Conservation (phyloP, 2,888 invertebrate genomes). For the Drosophila nr. fundita region DNA sequence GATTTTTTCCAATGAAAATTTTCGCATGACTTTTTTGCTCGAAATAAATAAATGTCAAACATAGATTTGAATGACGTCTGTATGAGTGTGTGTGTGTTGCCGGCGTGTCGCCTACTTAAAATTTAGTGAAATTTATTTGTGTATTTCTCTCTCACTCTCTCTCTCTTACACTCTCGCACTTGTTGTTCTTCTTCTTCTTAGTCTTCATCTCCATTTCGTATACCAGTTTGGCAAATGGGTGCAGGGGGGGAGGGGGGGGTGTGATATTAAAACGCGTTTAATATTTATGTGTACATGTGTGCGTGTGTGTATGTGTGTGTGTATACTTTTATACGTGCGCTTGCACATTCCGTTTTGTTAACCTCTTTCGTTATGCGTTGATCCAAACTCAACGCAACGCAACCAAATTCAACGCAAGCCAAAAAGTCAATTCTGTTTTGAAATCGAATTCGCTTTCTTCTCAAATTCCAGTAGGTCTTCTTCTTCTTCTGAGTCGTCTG, state of each 20-base stretch:
- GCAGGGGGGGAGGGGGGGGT: slow-evolving; percentile 9
- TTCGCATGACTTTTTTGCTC: slow-evolving; percentile 31
- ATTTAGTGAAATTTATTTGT: slow-evolving; percentile 63
- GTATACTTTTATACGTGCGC: slow-evolving; percentile 50
- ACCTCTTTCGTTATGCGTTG: slow-evolving; percentile 78
- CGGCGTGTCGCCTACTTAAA: slow-evolving; percentile 36
- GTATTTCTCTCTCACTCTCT: slow-evolving; percentile 17
- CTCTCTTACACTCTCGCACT: slow-evolving; percentile 8
- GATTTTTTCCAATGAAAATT: slow-evolving; percentile 50
- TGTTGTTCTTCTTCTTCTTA: slow-evolving; percentile 45
- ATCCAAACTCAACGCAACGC: slow-evolving; percentile 38
- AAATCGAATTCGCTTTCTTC: slow-evolving; percentile 78
- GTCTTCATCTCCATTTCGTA: slow-evolving; percentile 36
- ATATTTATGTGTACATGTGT: slow-evolving; percentile 37
- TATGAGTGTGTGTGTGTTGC: neutral
- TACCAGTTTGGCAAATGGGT: slow-evolving; percentile 64
- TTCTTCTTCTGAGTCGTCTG: slow-evolving; percentile 21
- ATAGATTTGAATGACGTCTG: slow-evolving; percentile 24
- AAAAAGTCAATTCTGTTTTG: slow-evolving; percentile 65
- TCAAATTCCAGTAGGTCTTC: slow-evolving; percentile 36
- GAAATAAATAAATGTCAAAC: slow-evolving; percentile 50
- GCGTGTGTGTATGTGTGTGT: slow-evolving; percentile 22
- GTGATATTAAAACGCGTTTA: slow-evolving; percentile 77
- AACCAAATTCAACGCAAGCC: slow-evolving; percentile 35
- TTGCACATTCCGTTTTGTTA: slow-evolving; percentile 74